A percentile compares a stretch with the other conserved stretches of the same genome.
These are phyloP conservation scores for Megaceryle maxima DNA, from an alignment of 2,113 vertebrate species.

Conservation along the genomic window DNA sequence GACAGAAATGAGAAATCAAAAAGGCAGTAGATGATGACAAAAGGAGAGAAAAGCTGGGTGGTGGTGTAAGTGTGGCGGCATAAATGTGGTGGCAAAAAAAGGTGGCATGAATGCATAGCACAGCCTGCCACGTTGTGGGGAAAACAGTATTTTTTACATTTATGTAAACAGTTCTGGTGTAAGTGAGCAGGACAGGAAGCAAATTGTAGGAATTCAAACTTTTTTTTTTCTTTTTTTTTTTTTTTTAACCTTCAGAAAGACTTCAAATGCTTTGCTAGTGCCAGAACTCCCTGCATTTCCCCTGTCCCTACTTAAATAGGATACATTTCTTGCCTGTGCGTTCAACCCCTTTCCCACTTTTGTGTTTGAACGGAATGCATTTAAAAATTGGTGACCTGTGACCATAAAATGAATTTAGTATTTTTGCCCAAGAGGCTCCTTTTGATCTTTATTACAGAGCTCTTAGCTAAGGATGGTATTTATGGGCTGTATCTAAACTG, in stretches of 20 bases:
- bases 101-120: not conserved
- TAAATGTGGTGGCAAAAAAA: too few species aligned
- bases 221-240: not conserved
- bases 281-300: not conserved
- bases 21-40: fast-evolving
- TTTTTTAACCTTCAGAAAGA: not conserved
- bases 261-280: not conserved
- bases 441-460: not conserved
- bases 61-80: too few species aligned
- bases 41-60: not conserved
- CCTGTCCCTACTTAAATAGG: not conserved
- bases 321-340: not conserved
- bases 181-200: not conserved
- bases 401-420: not conserved
- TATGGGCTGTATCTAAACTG: not conserved
- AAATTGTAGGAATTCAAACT: not conserved
- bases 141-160: not conserved
- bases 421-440: not conserved
- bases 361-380: not conserved
- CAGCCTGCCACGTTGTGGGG: not conserved
- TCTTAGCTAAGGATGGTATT: not conserved
- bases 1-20: not conserved
- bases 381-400: not conserved
- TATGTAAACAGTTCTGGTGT: not conserved
- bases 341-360: not conserved